Conservation (phyloP, 2,113 vertebrate genomes). For the Rhynchomys soricoides region DNA sequence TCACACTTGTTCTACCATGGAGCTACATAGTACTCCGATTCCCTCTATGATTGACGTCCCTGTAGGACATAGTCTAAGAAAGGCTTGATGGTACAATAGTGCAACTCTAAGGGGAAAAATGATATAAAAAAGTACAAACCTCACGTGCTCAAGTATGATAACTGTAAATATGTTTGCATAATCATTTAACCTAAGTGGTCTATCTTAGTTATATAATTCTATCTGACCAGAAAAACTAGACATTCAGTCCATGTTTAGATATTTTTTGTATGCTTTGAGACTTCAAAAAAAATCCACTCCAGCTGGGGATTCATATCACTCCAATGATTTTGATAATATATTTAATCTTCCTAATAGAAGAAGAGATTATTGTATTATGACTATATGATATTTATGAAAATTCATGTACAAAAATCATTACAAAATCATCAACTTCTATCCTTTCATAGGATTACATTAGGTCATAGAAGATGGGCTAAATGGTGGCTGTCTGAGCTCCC, state of each 20-base stretch:
- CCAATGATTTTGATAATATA: neutral
- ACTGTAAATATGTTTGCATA: neutral
- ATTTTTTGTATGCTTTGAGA: conserved; percentile 8
- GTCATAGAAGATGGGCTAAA: neutral
- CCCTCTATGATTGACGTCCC: neutral
- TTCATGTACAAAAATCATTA: neutral
- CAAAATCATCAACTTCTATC: neutral
- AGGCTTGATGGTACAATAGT: neutral
- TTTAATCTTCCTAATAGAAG: neutral
- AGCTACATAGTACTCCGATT: neutral
- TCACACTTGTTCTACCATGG: neutral
- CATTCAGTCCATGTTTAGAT: neutral
- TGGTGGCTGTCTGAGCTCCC: neutral
- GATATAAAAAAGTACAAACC: neutral
- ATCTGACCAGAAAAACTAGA: neutral
- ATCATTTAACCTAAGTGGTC: neutral
- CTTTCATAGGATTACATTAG: neutral
- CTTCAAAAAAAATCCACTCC: neutral
- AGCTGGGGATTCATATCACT: neutral
- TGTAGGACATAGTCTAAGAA: neutral
- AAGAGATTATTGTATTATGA: no score
- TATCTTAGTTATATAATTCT: neutral
- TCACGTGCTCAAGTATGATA: conserved; percentile 10
- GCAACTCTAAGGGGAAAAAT: neutral
- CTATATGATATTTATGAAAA: neutral